A percentile compares a stretch with the other conserved stretches of the same genome.
phyloP scores from a whole-genome alignment of 2,113 vertebrate species.

The Atherinomorus stipes region DNA sequence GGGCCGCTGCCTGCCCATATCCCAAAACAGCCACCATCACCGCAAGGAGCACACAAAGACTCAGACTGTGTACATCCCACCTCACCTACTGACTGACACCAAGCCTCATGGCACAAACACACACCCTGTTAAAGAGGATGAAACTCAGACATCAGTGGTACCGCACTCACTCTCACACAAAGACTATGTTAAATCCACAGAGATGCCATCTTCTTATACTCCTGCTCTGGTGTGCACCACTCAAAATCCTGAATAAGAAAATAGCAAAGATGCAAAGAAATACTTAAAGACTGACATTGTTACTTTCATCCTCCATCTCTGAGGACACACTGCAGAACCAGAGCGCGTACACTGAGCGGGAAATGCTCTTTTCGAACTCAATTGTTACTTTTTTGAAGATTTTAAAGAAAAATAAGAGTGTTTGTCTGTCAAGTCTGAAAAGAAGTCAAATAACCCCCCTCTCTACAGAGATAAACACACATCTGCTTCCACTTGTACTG shows the following conservation, averaged over 20 bases:
- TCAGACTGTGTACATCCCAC: conserved; percentile 75
- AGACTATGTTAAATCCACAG: background rate
- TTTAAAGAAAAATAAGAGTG: conserved; percentile 1
- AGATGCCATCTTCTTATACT: background rate
- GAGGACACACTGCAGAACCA: background rate
- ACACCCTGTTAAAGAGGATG: conserved; percentile 1
- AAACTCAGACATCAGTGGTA: conserved; percentile 5
- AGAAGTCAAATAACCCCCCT: background rate
- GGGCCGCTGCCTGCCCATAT: conserved; percentile 82
- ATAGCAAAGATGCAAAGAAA: background rate
- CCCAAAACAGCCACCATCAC: conserved; percentile 20
- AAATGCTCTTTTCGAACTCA: background rate
- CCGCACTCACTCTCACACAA: conserved; percentile 14
- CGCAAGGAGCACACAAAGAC: conserved; percentile 28
- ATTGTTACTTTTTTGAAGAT: background rate
- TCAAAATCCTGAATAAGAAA: conserved; percentile 34
- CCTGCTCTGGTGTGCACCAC: conserved; percentile 52
- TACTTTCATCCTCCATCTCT: background rate
- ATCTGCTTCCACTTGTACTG: background rate
- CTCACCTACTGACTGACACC: conserved; percentile 72
- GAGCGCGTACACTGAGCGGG: too few relatives aligned
- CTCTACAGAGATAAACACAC: conserved; percentile 3
- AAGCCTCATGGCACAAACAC: conserved; percentile 4
- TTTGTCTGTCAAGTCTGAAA: background rate
- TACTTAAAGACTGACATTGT: background rate